Percentiles rank a stretch among this genome's conserved stretches.
Evolutionary conservation across 2,888 invertebrate genomes (phyloP).

Genomic region (Chymomyza procnemis): DNA sequence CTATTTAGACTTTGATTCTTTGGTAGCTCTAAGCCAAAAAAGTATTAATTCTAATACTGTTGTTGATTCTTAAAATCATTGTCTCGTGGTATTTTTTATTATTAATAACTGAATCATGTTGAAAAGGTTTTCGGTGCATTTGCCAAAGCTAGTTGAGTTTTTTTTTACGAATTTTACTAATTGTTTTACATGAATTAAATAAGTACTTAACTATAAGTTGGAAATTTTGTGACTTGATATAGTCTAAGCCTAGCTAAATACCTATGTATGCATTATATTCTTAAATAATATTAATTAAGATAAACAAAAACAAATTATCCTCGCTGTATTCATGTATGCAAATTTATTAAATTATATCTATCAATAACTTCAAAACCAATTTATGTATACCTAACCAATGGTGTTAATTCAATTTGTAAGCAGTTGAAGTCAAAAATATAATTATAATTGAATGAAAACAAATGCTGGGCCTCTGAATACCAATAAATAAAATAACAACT

Average conservation of each 20-base stretch:
- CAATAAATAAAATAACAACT: conserved; percentile 17
- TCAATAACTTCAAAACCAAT: conserved; percentile 8
- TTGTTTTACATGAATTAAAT: conserved; percentile 1
- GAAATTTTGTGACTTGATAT: conserved; percentile 53
- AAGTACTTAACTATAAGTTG: conserved; percentile 60
- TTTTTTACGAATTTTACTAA: conserved; percentile 19
- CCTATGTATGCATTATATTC: too few species aligned
- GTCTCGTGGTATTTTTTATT: conserved; percentile 26
- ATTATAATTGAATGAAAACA: neutral
- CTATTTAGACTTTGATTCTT: conserved; percentile 16
- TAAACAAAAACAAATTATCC: conserved; percentile 21
- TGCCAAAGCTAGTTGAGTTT: conserved; percentile 33
- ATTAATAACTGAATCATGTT: conserved; percentile 44
- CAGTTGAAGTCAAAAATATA: neutral
- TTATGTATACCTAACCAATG: conserved; percentile 21
- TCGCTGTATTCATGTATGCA: conserved; percentile 37
- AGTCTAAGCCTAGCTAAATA: conserved; percentile 37
- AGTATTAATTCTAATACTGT: conserved; percentile 49
- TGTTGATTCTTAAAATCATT: conserved; percentile 68
- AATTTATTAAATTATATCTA: conserved; percentile 8
- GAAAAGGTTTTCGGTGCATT: conserved; percentile 37
- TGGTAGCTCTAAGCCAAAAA: conserved; percentile 2
- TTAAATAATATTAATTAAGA: too few species aligned
- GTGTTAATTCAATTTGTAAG: conserved; percentile 10
- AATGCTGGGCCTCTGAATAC: neutral